Percentiles rank a stretch among this genome's conserved stretches.
Evolutionary conservation across 2,113 vertebrate species (phyloP).

Genomic region (Macquaria ambigua): DNA sequence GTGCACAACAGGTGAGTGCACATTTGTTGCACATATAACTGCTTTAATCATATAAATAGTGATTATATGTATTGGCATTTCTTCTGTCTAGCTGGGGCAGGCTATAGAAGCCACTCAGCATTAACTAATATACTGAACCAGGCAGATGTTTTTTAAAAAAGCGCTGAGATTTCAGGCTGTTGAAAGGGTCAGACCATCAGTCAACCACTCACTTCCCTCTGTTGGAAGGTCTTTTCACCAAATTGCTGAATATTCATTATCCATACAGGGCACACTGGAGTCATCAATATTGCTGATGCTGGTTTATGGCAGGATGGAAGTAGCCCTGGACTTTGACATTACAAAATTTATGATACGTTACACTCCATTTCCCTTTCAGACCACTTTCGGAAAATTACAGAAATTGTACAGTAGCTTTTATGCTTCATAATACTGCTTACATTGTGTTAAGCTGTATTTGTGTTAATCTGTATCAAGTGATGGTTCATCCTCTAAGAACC

Average conservation of each 20-base stretch:
- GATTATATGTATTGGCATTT: constrained; percentile 58
- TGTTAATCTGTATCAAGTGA: constrained; percentile 21
- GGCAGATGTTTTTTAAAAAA: constrained; percentile 53
- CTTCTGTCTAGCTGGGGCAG: constrained; percentile 21
- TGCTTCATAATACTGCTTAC: constrained; percentile 4
- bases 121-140: constrained; percentile 58
- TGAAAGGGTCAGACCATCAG: constrained; percentile 51
- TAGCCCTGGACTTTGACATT: constrained; percentile 42
- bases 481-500: constrained; percentile 1
- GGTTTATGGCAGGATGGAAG: constrained; percentile 50
- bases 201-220: constrained; percentile 37
- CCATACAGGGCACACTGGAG: constrained; percentile 27
- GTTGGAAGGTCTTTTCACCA: constrained; percentile 36
- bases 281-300: constrained; percentile 52
- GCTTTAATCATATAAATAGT: constrained; percentile 54
- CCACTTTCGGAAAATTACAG: constrained; percentile 16
- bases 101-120: constrained; percentile 49
- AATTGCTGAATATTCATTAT: constrained; percentile 66
- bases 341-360: constrained; percentile 16
- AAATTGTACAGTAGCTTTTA: background rate
- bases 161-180: constrained; percentile 53
- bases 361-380: constrained; percentile 21
- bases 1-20: constrained; percentile 15
- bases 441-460: constrained; percentile 11
- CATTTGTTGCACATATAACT: constrained; percentile 8